A percentile compares a stretch with the other conserved stretches of the same genome.
phyloP scores from a whole-genome alignment of 2,888 invertebrate genomes.

The Stegana nigrithorax region DNA sequence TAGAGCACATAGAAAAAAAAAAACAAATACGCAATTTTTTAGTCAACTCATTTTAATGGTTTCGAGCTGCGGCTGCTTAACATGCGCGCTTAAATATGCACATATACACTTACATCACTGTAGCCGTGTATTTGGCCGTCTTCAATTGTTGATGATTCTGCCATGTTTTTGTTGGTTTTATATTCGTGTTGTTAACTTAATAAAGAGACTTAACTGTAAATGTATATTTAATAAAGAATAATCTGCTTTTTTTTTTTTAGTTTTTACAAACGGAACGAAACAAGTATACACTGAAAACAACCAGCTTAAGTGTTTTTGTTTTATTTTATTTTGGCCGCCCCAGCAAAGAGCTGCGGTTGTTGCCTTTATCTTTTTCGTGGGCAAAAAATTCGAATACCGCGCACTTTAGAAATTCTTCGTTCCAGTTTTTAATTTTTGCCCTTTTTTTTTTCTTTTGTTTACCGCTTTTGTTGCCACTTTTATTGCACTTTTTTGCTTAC shows the following conservation, averaged over 20 bases:
- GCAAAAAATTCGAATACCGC: neutral
- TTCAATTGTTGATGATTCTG: slow-evolving; percentile 49
- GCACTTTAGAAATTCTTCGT: neutral
- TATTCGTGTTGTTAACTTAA: slow-evolving; percentile 17
- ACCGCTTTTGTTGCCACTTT: neutral
- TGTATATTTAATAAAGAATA: slow-evolving; percentile 9
- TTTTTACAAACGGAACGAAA: no score
- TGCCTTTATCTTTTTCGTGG: neutral
- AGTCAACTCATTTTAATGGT: no score
- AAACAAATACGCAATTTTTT: no score
- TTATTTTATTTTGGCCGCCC: neutral
- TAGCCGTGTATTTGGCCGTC: slow-evolving; percentile 65
- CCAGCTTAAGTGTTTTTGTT: neutral
- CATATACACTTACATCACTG: slow-evolving; percentile 59
- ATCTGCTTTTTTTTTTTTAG: no score
- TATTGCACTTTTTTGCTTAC: neutral
- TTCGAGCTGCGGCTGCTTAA: neutral
- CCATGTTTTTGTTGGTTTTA: slow-evolving; percentile 41
- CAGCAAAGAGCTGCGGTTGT: no score
- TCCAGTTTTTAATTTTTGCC: neutral
- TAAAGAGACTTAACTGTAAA: no score
- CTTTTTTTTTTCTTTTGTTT: neutral
- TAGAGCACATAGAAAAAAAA: neutral
- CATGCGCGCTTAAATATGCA: neutral
- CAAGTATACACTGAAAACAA: neutral